Evolutionary conservation across 2,113 vertebrate species (phyloP), one percentile per base, ranked within the genome.

Genomic region (Herpetotheres cachinnans): DNA sequence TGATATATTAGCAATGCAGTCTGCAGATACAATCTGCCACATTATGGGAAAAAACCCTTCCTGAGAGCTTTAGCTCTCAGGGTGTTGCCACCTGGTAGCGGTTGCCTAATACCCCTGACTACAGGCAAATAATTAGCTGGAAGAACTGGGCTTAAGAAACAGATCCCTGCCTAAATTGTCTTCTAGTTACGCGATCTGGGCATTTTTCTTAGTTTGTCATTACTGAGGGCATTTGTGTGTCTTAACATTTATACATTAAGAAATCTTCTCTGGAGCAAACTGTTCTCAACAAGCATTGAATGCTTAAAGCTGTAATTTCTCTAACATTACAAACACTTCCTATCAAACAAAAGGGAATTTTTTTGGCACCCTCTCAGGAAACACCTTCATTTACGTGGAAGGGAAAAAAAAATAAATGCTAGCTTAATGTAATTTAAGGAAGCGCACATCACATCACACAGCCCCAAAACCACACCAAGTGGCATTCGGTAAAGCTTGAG

Each of bases 351-450:
- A 73, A 1, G 2, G 58, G 76, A 89, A 32, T 38, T 40, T 55
- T 90, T 84, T 86, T 93, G 86, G 93, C 86, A 69, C 34, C 38
- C 70, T 54, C 82, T 90, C 65, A 89, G 86, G 95, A 91, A 96
- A 93, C 71, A 92, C 47, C 80, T 86, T 97, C 95, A 49, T 85
- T 82, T 82, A 52, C 3, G 1, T 9, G 58, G 42, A 36, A 18
- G 21, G 6, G 8, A 25, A 14, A 9, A 46, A 38, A 36, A 54
- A 50, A 44, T 2, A 30, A 20, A 78, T 36, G n/a, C 34, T 67
- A 34, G 66, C 58, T 59, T 77, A 87, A 82, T 4, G 7, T 18
- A 77, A 66, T 32, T 91, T 76, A 85, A 87, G 58, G 85, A 87
- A 73, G 54, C 0, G 0, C 49, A 22, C 52, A 84, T 58, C 67